A percentile compares a stretch with the other conserved stretches of the same genome.
Evolutionary conservation across 2,797 vertebrate genomes (phyloP).

Genomic region (Cyprinella venusta): DNA sequence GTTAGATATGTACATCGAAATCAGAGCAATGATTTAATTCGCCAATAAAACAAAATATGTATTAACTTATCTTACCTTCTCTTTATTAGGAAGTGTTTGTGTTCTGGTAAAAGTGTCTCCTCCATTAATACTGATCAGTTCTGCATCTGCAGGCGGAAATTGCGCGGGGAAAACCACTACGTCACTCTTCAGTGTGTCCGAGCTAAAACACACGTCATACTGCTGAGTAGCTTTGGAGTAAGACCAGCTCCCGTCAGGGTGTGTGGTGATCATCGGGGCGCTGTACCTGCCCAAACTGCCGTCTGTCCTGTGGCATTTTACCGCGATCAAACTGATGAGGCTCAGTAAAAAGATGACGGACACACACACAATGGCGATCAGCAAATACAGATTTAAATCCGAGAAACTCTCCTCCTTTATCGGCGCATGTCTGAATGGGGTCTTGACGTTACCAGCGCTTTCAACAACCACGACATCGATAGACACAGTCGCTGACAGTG

Average conservation of each 20-base stretch:
- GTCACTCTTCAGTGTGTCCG: conserved; percentile 69
- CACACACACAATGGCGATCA: conserved; percentile 56
- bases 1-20: too few relatives aligned
- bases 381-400: conserved; percentile 55
- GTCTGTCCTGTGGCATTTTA: conserved; percentile 57
- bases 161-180: conserved; percentile 65
- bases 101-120: conserved; percentile 55
- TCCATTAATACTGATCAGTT: conserved; percentile 60
- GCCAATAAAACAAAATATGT: too few relatives aligned
- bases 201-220: conserved; percentile 73
- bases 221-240: conserved; percentile 73
- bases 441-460: conserved; percentile 34
- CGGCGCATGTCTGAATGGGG: conserved; percentile 38
- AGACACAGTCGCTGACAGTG: conserved; percentile 58
- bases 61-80: conserved; percentile 54
- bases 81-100: conserved; percentile 53
- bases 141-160: conserved; percentile 58
- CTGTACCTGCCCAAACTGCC: conserved; percentile 51
- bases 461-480: conserved; percentile 57
- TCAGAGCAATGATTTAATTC: too few relatives aligned
- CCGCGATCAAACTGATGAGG: conserved; percentile 50
- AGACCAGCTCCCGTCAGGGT: conserved; percentile 67
- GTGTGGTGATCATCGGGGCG: conserved; percentile 56
- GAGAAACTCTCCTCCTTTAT: conserved; percentile 57
- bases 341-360: conserved; percentile 57